These are phyloP conservation scores for Nothoprocta perdicaria DNA, from an alignment of 2,113 vertebrate species.

Conservation along the genomic window DNA sequence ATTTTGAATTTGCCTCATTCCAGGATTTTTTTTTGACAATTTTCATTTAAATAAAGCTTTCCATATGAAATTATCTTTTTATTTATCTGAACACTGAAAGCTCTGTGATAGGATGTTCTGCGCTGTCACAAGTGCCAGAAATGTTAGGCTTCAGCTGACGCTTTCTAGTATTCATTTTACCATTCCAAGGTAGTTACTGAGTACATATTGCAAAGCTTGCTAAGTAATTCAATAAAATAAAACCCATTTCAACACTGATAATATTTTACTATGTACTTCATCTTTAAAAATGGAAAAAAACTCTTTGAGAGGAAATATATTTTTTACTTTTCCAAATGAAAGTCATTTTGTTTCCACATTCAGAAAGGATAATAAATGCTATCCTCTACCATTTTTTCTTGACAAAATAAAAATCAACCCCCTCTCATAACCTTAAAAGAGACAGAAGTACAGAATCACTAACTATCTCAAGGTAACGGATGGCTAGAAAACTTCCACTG, in stretches of 20 bases:
- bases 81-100: not conserved
- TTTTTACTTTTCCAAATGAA: not conserved
- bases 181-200: not conserved
- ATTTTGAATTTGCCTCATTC: not conserved
- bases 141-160: not conserved
- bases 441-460: not conserved
- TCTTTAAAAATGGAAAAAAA: not conserved
- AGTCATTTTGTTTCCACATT: not conserved
- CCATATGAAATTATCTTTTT: not conserved
- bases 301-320: not conserved
- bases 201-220: not conserved
- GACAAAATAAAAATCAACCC: not conserved
- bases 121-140: not conserved
- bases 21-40: not conserved
- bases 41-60: not conserved
- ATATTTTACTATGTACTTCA: not conserved
- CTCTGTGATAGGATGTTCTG: not conserved
- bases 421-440: not conserved
- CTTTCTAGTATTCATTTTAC: not conserved
- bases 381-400: not conserved
- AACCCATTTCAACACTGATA: not conserved
- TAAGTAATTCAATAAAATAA: not conserved
- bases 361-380: not conserved
- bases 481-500: not conserved
- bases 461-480: slow-evolving; percentile 10